Evolutionary conservation across 2,113 vertebrate species (phyloP).

Genomic region (Campylomormyrus tamandua): DNA sequence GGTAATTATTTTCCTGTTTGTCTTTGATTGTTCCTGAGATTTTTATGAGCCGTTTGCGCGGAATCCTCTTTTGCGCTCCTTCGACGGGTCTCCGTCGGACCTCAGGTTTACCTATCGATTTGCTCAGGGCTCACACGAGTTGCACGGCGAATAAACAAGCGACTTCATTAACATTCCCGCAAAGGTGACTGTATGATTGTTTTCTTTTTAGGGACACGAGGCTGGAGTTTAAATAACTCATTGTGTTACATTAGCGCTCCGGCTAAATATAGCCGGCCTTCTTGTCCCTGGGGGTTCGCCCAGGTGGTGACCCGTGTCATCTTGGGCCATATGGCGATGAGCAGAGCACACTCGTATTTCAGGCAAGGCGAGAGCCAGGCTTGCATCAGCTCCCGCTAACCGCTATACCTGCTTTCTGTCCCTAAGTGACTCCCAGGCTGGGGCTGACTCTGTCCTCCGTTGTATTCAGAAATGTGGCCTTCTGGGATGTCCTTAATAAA

Average conservation of each 20-base stretch:
- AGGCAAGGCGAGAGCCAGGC: neutral
- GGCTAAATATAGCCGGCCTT: neutral
- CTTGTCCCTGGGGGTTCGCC: neutral
- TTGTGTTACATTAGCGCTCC: neutral
- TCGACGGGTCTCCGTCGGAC: neutral
- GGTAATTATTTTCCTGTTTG: constrained; percentile 2
- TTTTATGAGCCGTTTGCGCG: neutral
- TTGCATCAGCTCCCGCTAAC: neutral
- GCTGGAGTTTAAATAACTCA: constrained; percentile 13
- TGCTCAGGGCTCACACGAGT: neutral
- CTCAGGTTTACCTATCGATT: neutral
- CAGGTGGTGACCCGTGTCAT: neutral
- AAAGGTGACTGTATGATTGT: constrained; percentile 7
- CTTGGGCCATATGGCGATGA: neutral
- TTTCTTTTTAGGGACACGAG: neutral
- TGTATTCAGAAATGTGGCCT: constrained; percentile 26
- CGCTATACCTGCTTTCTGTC: neutral
- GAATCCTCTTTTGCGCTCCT: neutral
- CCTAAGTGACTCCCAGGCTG: neutral
- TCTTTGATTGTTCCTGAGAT: constrained; percentile 10
- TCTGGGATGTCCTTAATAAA: constrained; percentile 23
- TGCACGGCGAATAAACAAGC: neutral
- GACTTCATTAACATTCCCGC: neutral
- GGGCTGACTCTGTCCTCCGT: too few relatives aligned
- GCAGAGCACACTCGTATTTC: neutral